phyloP scores from a whole-genome alignment of 2,797 vertebrate species.

The Chelonia mydas region DNA sequence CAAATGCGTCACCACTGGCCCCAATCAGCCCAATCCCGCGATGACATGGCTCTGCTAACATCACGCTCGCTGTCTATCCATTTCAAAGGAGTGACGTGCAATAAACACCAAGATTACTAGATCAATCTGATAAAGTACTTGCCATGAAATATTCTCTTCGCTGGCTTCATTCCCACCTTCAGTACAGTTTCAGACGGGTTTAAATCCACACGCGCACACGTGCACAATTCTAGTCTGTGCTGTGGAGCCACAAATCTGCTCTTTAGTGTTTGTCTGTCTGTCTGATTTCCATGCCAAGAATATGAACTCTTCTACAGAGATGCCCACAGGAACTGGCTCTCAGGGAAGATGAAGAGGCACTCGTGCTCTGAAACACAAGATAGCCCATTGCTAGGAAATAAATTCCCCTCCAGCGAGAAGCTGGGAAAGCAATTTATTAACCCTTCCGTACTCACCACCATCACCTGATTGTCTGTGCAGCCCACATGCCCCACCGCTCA shows the following conservation, averaged over 20 bases:
- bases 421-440: background rate
- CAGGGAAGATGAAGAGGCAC: background rate
- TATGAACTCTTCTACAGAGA: background rate
- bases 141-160: background rate
- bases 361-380: background rate
- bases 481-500: background rate
- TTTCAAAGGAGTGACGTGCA: background rate
- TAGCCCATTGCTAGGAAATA: background rate
- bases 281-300: background rate
- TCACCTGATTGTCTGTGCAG: background rate
- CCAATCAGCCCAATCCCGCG: background rate
- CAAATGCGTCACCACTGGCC: background rate
- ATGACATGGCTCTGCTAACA: background rate
- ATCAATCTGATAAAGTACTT: slow-evolving; percentile 48
- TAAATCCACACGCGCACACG: background rate
- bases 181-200: background rate
- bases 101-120: slow-evolving; percentile 14
- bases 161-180: background rate
- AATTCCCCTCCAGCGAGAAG: no score
- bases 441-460: background rate
- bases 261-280: background rate
- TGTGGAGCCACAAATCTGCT: background rate
- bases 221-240: background rate
- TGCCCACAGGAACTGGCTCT: background rate
- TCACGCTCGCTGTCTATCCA: background rate